Conservation (phyloP, 1,140 invertebrate genomes). For the Ceratina calcarata region DNA sequence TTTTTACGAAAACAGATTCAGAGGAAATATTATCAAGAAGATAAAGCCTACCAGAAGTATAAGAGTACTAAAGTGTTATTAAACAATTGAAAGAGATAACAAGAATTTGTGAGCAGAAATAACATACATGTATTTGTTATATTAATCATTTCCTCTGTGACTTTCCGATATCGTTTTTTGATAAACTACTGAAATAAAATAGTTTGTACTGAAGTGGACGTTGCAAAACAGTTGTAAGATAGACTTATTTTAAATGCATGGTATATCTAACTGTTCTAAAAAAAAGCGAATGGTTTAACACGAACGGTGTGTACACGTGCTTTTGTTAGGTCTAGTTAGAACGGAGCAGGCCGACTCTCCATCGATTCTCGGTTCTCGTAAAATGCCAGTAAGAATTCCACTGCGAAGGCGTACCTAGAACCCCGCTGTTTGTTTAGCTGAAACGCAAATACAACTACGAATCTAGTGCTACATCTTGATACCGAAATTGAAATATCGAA, state of each 20-base stretch:
- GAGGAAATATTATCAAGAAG: background rate
- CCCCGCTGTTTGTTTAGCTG: slow-evolving; percentile 35
- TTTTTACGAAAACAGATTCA: slow-evolving; percentile 16
- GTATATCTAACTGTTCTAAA: background rate
- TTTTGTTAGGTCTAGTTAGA: slow-evolving; percentile 33
- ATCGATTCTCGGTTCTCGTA: slow-evolving; percentile 54
- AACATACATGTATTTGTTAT: too few species aligned
- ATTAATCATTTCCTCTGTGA: too few species aligned
- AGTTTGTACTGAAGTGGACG: too few species aligned
- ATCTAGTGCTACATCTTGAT: background rate
- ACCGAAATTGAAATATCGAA: background rate
- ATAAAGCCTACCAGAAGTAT: background rate
- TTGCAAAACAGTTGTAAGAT: too few species aligned
- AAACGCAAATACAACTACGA: slow-evolving; percentile 8
- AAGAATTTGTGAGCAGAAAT: too few species aligned
- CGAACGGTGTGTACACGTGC: background rate
- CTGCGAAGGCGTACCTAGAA: background rate
- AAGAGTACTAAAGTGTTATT: background rate
- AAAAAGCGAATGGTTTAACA: slow-evolving; percentile 17
- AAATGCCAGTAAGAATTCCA: slow-evolving; percentile 48
- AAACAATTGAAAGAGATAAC: too few species aligned
- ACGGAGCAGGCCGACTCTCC: slow-evolving; percentile 1
- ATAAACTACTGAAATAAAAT: too few species aligned
- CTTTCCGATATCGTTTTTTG: too few species aligned
- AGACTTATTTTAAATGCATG: too few species aligned